Evolutionary conservation across 2,797 vertebrate species (phyloP), one percentile per base, ranked within the genome.

Genomic region (Onychomys arenicola): DNA sequence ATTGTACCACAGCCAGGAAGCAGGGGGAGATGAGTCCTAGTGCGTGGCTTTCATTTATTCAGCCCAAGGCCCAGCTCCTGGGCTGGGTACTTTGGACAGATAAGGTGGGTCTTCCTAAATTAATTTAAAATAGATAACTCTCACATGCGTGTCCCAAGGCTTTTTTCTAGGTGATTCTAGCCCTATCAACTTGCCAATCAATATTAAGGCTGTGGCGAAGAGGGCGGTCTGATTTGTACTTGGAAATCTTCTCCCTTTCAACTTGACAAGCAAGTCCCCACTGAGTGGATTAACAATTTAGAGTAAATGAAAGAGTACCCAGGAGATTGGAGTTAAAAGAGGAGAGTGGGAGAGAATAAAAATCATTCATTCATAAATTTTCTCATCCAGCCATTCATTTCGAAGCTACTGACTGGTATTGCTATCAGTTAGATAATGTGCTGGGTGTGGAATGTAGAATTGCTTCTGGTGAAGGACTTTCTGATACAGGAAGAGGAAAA

Each of bases 381-480:
- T 84, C 91, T 86, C 43, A 84, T 78, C 61, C 21, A n/a, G 40
- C 40, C 13, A 37, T 57, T 91, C 34, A 55, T 40, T 52, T 77
- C 84, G 80, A 34, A 91, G 77, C 73, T 96, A 87, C 21, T 37
- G 14, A 87, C 21, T 37, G 14, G 43, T 55, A 61, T 46, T 2
- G 9, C 52, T 57, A 17, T 40, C 11, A 69, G 32, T 52, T 37
- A 93, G 52, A 52, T 67, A 10, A 73, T 46, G 32, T 82, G 34
- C 82, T 85, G 13, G 16, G 12, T 89, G 27, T 65, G n/a, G 17
- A 27, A 63, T 5, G 16, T 49, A 37, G 49, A 85, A 5, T 34
- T 61, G 23, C 32, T 90, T 89, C 89, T 93, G 34, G 43, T 90
- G 90, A 93, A 81, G 37, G 49, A 40, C 21, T 88, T 87, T 69